Base-by-base conservation (phyloP, 53 echinoderm and acorn worm species). In the Zoroaster sp. region DNA sequence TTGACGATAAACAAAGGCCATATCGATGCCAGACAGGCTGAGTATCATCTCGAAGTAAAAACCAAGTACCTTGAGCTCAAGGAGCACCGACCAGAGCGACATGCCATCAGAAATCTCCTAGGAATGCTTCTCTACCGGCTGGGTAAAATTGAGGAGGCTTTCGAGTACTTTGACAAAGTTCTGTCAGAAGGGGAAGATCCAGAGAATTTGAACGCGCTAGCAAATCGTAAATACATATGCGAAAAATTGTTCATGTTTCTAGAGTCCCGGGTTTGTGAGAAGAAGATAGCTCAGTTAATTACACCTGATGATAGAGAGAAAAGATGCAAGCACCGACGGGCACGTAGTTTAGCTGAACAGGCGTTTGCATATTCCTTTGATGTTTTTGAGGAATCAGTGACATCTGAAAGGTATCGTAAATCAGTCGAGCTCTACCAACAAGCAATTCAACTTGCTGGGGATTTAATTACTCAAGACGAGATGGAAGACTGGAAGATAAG, bases 161-260 rank as follows among this genome's bases (percentile, higher is more conserved):
- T 86, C 14, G 38, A 45, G 51, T 86, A 45, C 55, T 49, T 86
- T 35, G 55, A 86, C 53, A 53, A 34, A 47, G 38, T 86, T 30
- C 52, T 86, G 10, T 51, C 52, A 43, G 38, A 31, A 1, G 82
- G 67, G 12, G 86, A 86, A 54, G 89, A 89, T 34, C 79, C 79
- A 11, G 43, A 77, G 9, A 89, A 89, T 43, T 36, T 89, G 37
- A 89, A 89, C 66, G 89, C 89, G 4, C 79, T 89, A 14, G 89
- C 89, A 43, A 77, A 89, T 35, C 47, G 66, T 63, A 77, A 77
- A 40, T 78, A 65, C 40, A 67, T 89, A 35, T 77, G 77, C 35
- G 71, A 77, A 2, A 79, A 67, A 1, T 38, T 77, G 3, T 78
- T 44, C 23, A 66, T 31, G 68, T 4, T 77, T 43, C 55, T 15